Evolutionary conservation across 2,888 invertebrate genomes (phyloP).

Genomic region (Merodon equestris): DNA sequence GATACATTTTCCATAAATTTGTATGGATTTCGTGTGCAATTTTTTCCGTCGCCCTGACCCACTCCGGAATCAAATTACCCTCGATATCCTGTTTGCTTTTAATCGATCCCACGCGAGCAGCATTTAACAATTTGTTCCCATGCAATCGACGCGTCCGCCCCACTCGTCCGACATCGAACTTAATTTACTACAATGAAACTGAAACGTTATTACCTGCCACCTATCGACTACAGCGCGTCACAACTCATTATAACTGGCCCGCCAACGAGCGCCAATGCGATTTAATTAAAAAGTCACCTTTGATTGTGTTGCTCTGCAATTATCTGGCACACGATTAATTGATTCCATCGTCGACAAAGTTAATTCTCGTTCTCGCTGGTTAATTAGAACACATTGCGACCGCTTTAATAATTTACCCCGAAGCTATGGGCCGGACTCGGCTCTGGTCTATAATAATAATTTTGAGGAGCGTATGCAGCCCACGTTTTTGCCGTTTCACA

Average conservation of each 20-base stretch:
- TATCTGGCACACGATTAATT: slow-evolving; percentile 20
- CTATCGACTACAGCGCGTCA: not conserved
- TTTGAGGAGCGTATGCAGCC: slow-evolving; percentile 16
- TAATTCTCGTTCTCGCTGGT: slow-evolving; percentile 30
- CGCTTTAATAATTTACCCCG: slow-evolving; percentile 38
- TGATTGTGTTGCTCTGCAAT: slow-evolving; percentile 30
- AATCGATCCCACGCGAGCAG: slow-evolving; percentile 10
- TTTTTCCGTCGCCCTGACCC: too few relatives aligned
- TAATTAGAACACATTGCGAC: slow-evolving; percentile 39
- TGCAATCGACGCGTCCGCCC: not conserved
- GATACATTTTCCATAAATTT: too few relatives aligned
- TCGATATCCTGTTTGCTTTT: not conserved
- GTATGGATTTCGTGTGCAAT: too few relatives aligned
- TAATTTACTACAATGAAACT: slow-evolving; percentile 14
- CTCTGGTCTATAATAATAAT: slow-evolving; percentile 12
- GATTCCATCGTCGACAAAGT: slow-evolving; percentile 16
- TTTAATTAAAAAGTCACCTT: slow-evolving; percentile 38
- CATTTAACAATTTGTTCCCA: not conserved
- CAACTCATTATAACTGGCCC: slow-evolving; percentile 34
- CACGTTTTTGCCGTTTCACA: slow-evolving; percentile 31
- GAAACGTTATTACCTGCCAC: slow-evolving; percentile 18
- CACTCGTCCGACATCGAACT: not conserved
- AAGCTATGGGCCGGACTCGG: not conserved
- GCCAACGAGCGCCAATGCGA: slow-evolving; percentile 13
- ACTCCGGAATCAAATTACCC: not conserved